These are phyloP conservation scores for Melanotaenia trifasciata DNA, from an alignment of 2,797 vertebrate genomes.

Conservation along the genomic window DNA sequence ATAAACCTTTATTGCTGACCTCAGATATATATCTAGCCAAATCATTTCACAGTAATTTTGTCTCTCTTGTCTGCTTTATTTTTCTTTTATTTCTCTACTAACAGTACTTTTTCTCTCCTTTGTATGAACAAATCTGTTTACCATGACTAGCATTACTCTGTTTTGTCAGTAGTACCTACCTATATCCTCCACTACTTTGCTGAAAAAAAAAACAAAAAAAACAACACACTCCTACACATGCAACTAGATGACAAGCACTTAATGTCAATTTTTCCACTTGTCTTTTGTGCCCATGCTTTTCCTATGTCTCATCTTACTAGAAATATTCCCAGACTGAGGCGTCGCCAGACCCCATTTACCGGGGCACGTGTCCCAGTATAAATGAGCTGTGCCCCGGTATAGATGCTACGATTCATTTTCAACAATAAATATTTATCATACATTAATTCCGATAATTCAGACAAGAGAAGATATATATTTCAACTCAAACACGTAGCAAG, in stretches of 20 bases:
- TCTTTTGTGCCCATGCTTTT: neutral
- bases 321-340: constrained; percentile 6
- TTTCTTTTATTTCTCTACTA: neutral
- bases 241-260: neutral
- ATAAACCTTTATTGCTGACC: constrained; percentile 4
- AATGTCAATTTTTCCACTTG: constrained; percentile 12
- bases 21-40: neutral
- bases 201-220: neutral
- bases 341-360: too few relatives aligned
- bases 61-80: neutral
- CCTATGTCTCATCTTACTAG: constrained; percentile 8
- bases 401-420: too few relatives aligned
- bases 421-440: too few relatives aligned
- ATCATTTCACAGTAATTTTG: neutral
- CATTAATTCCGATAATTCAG: too few relatives aligned
- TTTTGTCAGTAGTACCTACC: constrained; percentile 20
- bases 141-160: constrained; percentile 10
- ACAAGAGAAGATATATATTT: too few relatives aligned
- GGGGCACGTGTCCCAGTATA: too few relatives aligned
- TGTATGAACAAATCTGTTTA: neutral
- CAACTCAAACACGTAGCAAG: too few relatives aligned
- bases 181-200: neutral
- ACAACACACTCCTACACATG: neutral
- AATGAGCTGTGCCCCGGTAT: too few relatives aligned
- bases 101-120: neutral